A percentile compares a stretch with the other conserved stretches of the same genome.
Conservation (phyloP, 2,888 invertebrate genomes). For the Agonopterix alstromeriana region DNA sequence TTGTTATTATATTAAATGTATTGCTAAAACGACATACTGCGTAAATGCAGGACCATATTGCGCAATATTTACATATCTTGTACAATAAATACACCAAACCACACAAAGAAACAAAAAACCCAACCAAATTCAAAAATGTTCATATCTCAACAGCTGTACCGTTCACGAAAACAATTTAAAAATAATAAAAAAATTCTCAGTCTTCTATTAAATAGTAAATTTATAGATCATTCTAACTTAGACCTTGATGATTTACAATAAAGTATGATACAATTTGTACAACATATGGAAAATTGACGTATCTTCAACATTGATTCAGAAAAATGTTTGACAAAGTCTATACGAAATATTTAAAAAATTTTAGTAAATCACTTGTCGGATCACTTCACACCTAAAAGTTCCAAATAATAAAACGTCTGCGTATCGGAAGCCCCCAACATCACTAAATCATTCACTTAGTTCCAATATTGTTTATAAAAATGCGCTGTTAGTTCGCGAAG, state of each 20-base stretch:
- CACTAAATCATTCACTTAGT: too few species aligned
- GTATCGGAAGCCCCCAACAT: too few species aligned
- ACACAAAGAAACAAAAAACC: slow-evolving; percentile 22
- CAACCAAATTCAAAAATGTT: slow-evolving; percentile 17
- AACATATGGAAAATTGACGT: slow-evolving; percentile 39
- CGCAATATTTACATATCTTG: slow-evolving; percentile 28
- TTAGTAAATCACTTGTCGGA: not conserved
- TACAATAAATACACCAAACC: slow-evolving; percentile 19
- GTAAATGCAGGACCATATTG: slow-evolving; percentile 21
- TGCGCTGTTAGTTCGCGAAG: too few species aligned
- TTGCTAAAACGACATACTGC: slow-evolving; percentile 27
- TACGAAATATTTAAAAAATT: not conserved
- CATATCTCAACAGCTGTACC: slow-evolving; percentile 31
- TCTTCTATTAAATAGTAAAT: slow-evolving; percentile 64
- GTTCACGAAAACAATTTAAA: slow-evolving; percentile 14
- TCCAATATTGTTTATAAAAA: too few species aligned
- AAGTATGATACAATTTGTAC: slow-evolving; percentile 60
- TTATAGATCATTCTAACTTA: slow-evolving; percentile 51
- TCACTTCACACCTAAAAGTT: too few species aligned
- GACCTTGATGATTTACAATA: slow-evolving; percentile 50
- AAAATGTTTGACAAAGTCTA: not conserved
- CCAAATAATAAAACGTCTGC: too few species aligned
- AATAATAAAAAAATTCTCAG: slow-evolving; percentile 57
- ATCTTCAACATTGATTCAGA: not conserved
- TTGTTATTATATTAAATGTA: slow-evolving; percentile 17